These are phyloP conservation scores for Parazoanthus swiftii DNA, from an alignment of 92 coral and sea anemone species.

Conservation along the genomic window DNA sequence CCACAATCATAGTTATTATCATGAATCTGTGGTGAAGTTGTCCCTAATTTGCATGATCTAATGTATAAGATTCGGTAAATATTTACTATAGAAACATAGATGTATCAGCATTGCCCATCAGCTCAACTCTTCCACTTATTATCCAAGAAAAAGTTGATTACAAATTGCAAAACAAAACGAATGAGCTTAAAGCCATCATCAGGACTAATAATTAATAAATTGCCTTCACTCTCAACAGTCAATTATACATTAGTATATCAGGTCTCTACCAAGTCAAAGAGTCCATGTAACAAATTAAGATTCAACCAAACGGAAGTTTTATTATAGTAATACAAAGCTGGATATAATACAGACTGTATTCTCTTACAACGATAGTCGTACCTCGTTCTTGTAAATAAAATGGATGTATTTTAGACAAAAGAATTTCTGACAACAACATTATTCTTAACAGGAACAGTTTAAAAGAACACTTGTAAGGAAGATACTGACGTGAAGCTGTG, in stretches of 20 bases:
- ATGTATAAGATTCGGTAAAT: background rate
- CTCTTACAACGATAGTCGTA: background rate
- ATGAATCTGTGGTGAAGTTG: background rate
- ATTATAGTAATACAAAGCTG: background rate
- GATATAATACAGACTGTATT: background rate
- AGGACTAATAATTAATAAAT: background rate
- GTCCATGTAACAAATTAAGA: constrained; percentile 8
- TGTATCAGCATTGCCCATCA: background rate
- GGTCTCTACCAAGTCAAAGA: background rate
- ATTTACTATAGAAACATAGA: background rate
- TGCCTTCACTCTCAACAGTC: background rate
- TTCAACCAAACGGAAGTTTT: background rate
- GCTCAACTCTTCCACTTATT: background rate
- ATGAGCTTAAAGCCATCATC: background rate
- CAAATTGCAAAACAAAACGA: background rate
- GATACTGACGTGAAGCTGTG: background rate
- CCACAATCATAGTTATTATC: background rate
- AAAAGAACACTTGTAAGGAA: background rate
- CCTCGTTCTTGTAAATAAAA: background rate
- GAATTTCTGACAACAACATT: no score
- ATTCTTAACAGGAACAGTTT: background rate
- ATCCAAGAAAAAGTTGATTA: background rate
- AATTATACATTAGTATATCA: background rate
- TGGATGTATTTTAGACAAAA: background rate
- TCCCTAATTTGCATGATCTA: background rate